Percentiles rank a stretch among this genome's conserved stretches.
Evolutionary conservation across 2,113 vertebrate genomes (phyloP).

Genomic region (Cryptomyrus ogoouensis): DNA sequence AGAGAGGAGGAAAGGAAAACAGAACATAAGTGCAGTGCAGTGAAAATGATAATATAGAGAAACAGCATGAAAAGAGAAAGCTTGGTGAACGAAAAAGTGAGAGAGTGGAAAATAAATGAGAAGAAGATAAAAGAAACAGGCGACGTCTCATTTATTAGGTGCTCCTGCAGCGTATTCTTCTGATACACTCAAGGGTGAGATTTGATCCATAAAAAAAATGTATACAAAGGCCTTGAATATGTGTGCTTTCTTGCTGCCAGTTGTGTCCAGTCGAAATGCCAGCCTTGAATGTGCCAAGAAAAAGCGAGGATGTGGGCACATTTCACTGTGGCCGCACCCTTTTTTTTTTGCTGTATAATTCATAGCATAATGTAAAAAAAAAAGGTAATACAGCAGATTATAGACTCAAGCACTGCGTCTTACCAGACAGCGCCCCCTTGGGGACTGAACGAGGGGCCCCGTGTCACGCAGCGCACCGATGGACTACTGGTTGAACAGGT

Average conservation of each 20-base stretch:
- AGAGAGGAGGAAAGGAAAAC: background rate
- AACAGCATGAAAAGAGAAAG: background rate
- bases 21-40: background rate
- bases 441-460: background rate
- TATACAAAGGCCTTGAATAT: background rate
- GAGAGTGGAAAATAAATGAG: background rate
- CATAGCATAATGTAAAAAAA: constrained; percentile 43
- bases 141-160: background rate
- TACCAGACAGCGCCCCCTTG: background rate
- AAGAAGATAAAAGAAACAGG: background rate
- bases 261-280: constrained; percentile 41
- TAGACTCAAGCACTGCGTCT: background rate
- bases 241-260: constrained; percentile 32
- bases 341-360: constrained; percentile 24
- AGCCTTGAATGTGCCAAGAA: constrained; percentile 34
- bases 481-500: background rate
- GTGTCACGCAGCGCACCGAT: background rate
- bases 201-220: background rate
- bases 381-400: background rate
- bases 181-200: background rate
- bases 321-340: constrained; percentile 32
- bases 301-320: constrained; percentile 37
- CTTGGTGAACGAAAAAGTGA: background rate
- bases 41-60: background rate
- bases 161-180: background rate